Evolutionary conservation across 92 coral and sea anemone species (phyloP).

Genomic region (Muricea muricata): DNA sequence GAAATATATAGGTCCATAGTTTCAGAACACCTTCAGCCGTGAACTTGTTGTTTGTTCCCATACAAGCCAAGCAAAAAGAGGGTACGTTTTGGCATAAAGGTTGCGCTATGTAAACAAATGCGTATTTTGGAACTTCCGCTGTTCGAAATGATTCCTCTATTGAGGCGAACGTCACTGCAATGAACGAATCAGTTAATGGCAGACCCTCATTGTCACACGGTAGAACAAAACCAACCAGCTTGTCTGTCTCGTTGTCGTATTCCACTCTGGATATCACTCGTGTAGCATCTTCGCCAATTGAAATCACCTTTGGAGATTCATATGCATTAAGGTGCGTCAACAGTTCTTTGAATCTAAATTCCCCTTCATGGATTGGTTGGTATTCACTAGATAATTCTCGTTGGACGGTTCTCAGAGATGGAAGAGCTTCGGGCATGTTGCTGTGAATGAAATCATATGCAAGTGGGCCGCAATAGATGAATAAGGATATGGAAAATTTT

Average conservation of each 20-base stretch:
- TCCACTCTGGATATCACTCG: slow-evolving; percentile 10
- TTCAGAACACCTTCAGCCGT: neutral
- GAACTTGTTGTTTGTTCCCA: neutral
- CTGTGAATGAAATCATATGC: slow-evolving; percentile 16
- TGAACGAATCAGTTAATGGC: neutral
- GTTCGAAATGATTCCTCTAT: neutral
- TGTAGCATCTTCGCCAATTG: slow-evolving; percentile 16
- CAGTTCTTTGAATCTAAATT: too few species aligned
- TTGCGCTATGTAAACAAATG: slow-evolving; percentile 22
- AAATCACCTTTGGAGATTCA: slow-evolving; percentile 4
- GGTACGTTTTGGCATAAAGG: neutral
- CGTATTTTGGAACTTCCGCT: neutral
- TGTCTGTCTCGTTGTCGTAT: slow-evolving; percentile 2
- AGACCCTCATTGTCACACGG: slow-evolving; percentile 13
- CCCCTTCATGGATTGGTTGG: slow-evolving; percentile 16
- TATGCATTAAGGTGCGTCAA: slow-evolving; percentile 15
- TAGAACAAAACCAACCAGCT: neutral
- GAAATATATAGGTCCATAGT: neutral
- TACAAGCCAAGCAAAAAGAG: neutral
- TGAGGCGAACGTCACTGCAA: too few species aligned
- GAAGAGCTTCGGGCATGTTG: slow-evolving; percentile 30
- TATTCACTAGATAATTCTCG: slow-evolving; percentile 12
- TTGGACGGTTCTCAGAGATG: neutral
- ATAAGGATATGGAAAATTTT: slow-evolving; percentile 9
- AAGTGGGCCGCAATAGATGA: slow-evolving; percentile 22